Conservation (phyloP, 2,888 invertebrate species). For the Orchesella flavescens region DNA sequence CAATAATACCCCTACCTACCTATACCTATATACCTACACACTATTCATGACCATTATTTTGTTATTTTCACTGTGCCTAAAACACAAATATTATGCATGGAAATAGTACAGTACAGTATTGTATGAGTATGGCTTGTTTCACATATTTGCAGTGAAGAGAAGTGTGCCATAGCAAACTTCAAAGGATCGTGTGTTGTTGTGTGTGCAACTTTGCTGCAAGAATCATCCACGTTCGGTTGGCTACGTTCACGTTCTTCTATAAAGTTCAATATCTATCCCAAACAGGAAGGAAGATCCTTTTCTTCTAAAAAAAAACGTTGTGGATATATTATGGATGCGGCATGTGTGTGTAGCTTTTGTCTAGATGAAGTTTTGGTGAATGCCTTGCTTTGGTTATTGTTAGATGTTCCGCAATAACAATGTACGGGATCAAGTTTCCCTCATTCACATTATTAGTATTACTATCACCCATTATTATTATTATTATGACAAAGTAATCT, state of each 20-base stretch:
- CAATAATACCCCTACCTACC: too few species aligned
- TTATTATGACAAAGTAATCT: slow-evolving; percentile 53
- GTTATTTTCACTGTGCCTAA: not conserved
- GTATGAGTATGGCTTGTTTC: too few species aligned
- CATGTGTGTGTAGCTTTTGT: not conserved
- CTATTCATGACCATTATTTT: not conserved
- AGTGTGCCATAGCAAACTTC: not conserved
- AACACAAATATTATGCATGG: too few species aligned
- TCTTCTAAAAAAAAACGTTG: too few species aligned
- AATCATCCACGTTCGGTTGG: not conserved
- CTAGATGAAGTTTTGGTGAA: not conserved
- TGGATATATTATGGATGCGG: not conserved
- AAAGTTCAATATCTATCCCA: not conserved
- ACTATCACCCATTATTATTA: slow-evolving; percentile 35
- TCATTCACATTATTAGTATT: slow-evolving; percentile 38
- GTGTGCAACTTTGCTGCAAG: too few species aligned
- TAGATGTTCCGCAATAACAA: slow-evolving; percentile 25
- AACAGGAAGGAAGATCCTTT: not conserved
- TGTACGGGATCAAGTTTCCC: slow-evolving; percentile 40
- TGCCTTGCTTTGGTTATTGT: not conserved
- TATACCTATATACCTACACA: too few species aligned
- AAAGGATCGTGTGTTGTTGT: not conserved
- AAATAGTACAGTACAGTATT: too few species aligned
- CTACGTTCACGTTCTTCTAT: not conserved
- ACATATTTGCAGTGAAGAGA: too few species aligned